Conservation (phyloP, 2,888 invertebrate species). For the Drosophila rubida region DNA sequence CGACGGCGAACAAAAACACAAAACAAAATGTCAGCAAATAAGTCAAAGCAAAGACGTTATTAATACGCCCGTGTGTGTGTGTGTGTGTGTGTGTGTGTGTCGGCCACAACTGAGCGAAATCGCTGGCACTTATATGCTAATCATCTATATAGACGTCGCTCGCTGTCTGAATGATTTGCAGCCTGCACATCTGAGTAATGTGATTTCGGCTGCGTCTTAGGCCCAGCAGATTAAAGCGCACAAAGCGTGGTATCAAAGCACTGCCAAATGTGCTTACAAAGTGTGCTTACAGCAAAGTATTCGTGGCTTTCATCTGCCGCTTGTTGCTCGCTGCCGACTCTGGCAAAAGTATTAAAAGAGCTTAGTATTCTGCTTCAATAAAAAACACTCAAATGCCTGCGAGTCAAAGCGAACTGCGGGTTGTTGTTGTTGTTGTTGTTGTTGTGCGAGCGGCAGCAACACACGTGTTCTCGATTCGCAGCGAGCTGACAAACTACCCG, state of each 20-base stretch:
- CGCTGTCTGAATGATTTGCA: no score
- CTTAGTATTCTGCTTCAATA: background rate
- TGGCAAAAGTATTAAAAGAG: background rate
- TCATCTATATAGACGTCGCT: no score
- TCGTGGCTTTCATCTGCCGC: background rate
- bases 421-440: no score
- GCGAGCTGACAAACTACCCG: no score
- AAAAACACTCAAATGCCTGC: no score
- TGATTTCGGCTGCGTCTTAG: background rate
- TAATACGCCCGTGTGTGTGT: background rate
- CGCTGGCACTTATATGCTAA: background rate
- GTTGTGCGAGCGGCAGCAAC: no score
- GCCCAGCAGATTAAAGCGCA: background rate
- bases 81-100: background rate
- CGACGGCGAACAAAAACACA: background rate
- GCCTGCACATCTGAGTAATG: no score
- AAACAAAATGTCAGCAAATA: slow-evolving; percentile 27
- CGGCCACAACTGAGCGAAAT: background rate
- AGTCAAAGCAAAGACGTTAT: slow-evolving; percentile 16
- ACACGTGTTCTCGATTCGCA: no score
- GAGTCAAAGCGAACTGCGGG: no score
- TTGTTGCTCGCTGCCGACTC: no score
- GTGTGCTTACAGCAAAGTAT: background rate
- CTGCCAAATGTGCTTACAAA: background rate
- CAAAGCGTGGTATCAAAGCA: background rate